Conservation (phyloP, 2,888 invertebrate genomes). For the Parnassius apollo region DNA sequence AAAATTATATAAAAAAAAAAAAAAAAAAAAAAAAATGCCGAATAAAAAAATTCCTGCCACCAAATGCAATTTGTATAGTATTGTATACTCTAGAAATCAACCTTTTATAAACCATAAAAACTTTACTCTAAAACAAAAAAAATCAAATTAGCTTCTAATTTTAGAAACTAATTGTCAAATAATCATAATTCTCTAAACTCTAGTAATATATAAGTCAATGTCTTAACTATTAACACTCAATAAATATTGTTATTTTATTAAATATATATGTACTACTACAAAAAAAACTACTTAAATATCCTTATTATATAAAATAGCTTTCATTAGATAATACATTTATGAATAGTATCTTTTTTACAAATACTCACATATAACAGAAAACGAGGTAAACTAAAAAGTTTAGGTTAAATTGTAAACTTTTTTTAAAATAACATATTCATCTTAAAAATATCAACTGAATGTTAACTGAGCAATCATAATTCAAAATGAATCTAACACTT, state of each 20-base stretch:
- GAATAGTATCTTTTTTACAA: not conserved
- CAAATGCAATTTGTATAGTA: slow-evolving; percentile 68
- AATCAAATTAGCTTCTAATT: not conserved
- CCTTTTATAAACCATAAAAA: slow-evolving; percentile 51
- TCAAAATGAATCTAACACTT: too few species aligned
- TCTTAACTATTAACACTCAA: too few species aligned
- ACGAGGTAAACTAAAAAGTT: not conserved
- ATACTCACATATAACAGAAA: not conserved
- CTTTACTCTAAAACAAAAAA: slow-evolving; percentile 49
- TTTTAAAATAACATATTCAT: not conserved
- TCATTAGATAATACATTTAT: slow-evolving; percentile 13
- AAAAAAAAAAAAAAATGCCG: too few species aligned
- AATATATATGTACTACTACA: too few species aligned
- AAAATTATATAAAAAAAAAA: too few species aligned
- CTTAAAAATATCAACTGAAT: too few species aligned
- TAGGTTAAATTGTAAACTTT: not conserved
- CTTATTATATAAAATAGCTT: slow-evolving; percentile 2
- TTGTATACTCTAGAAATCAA: slow-evolving; percentile 49
- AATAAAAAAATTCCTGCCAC: slow-evolving; percentile 83
- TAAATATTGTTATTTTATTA: too few species aligned
- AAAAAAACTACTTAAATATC: too few species aligned
- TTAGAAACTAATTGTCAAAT: not conserved
- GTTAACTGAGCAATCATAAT: too few species aligned
- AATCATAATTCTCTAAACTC: too few species aligned
- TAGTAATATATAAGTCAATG: too few species aligned